Conservation (phyloP, 2,888 invertebrate species). For the Helleia helle region DNA sequence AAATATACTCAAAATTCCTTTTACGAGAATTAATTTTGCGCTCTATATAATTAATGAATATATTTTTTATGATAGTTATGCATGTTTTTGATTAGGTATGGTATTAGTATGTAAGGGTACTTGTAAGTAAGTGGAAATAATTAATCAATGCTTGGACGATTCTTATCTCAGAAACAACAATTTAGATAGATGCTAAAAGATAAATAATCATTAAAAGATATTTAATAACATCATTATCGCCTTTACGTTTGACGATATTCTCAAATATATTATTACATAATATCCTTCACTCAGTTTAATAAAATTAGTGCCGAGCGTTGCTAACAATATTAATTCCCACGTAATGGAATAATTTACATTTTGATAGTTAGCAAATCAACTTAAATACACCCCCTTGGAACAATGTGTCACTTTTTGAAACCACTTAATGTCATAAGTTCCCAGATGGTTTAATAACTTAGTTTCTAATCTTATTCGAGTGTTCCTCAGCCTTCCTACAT, state of each 20-base stretch:
- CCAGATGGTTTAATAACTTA: neutral
- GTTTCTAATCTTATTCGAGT: no score
- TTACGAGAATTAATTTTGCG: slow-evolving; percentile 7
- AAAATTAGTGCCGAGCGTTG: no score
- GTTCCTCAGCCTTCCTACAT: no score
- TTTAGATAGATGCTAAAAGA: neutral
- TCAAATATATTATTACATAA: no score
- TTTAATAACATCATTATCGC: no score
- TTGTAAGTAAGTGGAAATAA: no score
- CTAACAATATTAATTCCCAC: neutral
- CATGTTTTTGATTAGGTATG: no score
- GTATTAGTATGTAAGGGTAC: no score
- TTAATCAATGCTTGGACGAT: no score
- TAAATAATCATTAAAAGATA: no score
- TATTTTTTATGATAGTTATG: neutral
- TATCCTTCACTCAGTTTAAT: no score
- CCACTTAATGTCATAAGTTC: neutral
- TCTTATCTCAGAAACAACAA: neutral
- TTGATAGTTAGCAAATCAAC: slow-evolving; percentile 5
- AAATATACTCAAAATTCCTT: slow-evolving; percentile 8
- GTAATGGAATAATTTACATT: slow-evolving; percentile 5
- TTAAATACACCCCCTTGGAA: neutral
- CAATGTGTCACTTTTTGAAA: neutral
- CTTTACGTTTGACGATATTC: no score
- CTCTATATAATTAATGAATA: slow-evolving; percentile 1